Evolutionary conservation across 92 coral and sea anemone genomes (phyloP).

Genomic region (Epizoanthus fatuus): DNA sequence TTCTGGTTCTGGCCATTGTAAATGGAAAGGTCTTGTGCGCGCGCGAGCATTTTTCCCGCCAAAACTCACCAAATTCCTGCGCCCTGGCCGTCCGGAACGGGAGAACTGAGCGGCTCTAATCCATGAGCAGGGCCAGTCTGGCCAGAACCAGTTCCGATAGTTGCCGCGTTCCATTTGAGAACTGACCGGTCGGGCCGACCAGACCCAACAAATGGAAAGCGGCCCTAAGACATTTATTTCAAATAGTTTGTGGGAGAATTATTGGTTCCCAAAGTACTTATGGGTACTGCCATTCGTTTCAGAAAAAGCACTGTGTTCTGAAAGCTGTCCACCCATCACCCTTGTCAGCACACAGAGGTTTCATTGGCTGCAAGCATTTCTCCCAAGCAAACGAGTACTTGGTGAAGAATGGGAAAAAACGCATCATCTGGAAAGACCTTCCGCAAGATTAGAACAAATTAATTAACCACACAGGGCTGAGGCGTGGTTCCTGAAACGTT

Average conservation of each 20-base stretch:
- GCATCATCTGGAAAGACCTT: constrained; percentile 86
- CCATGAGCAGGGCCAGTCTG: no score
- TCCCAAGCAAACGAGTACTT: constrained; percentile 94
- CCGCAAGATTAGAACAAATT: constrained; percentile 54
- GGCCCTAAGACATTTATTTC: background rate
- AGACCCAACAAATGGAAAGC: background rate
- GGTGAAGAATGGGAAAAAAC: constrained; percentile 75
- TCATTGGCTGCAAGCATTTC: constrained; percentile 95
- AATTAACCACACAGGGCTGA: no score
- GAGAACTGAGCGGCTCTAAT: no score
- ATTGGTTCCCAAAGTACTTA: background rate
- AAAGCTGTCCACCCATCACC: constrained; percentile 99
- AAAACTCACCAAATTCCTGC: no score
- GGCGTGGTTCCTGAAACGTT: no score
- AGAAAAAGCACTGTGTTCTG: constrained; percentile 95
- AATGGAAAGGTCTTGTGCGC: no score
- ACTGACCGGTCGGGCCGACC: no score
- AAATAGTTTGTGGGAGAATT: background rate
- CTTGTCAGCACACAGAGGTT: constrained; percentile 98
- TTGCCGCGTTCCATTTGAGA: no score
- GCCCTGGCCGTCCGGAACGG: no score
- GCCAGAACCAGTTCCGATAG: no score
- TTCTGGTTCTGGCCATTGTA: no score
- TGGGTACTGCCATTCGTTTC: background rate
- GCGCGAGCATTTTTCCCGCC: no score